Conservation (phyloP, 2,888 invertebrate genomes). For the Fragum whitleyi region DNA sequence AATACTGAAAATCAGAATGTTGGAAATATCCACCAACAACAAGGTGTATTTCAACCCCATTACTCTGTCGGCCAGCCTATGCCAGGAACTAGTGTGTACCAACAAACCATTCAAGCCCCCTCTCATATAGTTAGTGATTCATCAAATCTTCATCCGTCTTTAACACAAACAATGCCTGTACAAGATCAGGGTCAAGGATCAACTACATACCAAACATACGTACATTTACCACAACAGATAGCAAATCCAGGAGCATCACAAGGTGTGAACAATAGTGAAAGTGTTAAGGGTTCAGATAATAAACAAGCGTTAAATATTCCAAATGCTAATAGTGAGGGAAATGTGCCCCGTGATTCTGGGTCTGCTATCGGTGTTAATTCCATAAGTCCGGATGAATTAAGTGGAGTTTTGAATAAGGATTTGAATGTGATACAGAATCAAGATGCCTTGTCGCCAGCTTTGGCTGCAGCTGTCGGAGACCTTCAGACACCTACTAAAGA, state of each 20-base stretch:
- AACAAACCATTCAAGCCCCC: slow-evolving; percentile 39
- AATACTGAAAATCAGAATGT: slow-evolving; percentile 45
- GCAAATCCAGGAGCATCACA: slow-evolving; percentile 47
- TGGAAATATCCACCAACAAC: slow-evolving; percentile 44
- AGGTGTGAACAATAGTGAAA: slow-evolving; percentile 49
- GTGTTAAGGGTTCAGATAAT: slow-evolving; percentile 16
- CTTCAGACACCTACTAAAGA: slow-evolving; percentile 53
- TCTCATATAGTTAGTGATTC: slow-evolving; percentile 30
- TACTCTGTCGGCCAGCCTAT: slow-evolving; percentile 47
- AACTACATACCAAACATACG: slow-evolving; percentile 57
- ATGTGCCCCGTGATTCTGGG: slow-evolving; percentile 13
- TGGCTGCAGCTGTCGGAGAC: slow-evolving; percentile 60
- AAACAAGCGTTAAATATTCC: slow-evolving; percentile 35
- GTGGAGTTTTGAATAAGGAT: slow-evolving; percentile 53
- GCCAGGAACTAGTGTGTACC: slow-evolving; percentile 52
- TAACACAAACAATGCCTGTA: slow-evolving; percentile 13
- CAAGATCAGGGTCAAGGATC: slow-evolving; percentile 51
- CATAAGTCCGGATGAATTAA: slow-evolving; percentile 21
- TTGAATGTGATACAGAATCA: slow-evolving; percentile 62
- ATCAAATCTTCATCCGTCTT: slow-evolving; percentile 20
- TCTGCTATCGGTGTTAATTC: slow-evolving; percentile 2
- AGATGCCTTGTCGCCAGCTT: slow-evolving; percentile 53
- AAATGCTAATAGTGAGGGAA: slow-evolving; percentile 23
- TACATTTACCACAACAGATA: slow-evolving; percentile 60
- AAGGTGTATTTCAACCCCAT: slow-evolving; percentile 58